phyloP scores from a whole-genome alignment of 2,888 invertebrate genomes.

The Macrostomum cliftonense region DNA sequence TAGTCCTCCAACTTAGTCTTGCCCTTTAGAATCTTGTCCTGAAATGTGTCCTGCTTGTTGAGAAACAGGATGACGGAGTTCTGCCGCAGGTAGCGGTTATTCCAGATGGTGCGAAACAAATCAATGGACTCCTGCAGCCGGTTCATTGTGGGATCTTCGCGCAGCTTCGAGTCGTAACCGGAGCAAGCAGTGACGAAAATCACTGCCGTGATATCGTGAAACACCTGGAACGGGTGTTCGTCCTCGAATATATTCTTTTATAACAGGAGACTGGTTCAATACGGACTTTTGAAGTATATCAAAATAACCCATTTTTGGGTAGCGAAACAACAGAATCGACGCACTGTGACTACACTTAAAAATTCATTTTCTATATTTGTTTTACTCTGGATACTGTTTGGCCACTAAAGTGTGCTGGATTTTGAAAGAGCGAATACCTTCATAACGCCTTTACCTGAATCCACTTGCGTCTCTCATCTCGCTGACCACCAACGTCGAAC shows the following conservation, averaged over 20 bases:
- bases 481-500: constrained; percentile 99
- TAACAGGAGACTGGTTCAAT: too few species aligned
- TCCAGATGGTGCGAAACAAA: constrained; percentile 99
- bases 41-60: constrained; percentile 96
- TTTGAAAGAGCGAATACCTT: too few species aligned
- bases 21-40: constrained; percentile 78
- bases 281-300: too few species aligned
- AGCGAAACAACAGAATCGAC: too few species aligned
- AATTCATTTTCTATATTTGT: too few species aligned
- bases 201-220: constrained; percentile 99
- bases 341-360: too few species aligned
- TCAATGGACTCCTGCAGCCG: constrained; percentile 89
- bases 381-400: too few species aligned
- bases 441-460: constrained; percentile 49
- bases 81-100: constrained; percentile 94
- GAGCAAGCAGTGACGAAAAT: constrained; percentile 99
- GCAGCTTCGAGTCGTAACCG: constrained; percentile 49
- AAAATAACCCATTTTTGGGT: too few species aligned
- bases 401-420: too few species aligned
- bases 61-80: constrained; percentile 98
- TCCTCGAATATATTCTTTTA: too few species aligned
- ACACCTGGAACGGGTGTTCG: constrained; percentile 42
- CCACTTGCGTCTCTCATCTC: constrained; percentile 98
- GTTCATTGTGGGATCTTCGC: constrained; percentile 92
- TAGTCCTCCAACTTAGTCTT: constrained; percentile 5